Evolutionary conservation across 2,888 invertebrate genomes (phyloP), one percentile per base, ranked within the genome.

Genomic region (Dicyrtoma fusca): DNA sequence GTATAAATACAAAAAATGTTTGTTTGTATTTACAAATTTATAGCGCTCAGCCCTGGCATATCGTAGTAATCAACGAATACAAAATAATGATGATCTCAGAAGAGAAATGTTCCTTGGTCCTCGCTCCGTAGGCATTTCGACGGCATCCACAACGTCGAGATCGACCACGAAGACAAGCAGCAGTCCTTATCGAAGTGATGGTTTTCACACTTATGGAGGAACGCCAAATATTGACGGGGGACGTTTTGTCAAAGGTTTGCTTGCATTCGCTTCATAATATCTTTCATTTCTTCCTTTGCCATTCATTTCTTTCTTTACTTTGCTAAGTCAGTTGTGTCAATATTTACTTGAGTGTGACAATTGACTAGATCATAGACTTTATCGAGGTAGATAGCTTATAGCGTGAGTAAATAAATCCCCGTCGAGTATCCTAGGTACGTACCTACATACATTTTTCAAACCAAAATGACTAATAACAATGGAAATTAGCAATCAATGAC

Each of bases 121-220:
- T 92, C 93, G 78, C n/a, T 79, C 79, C 83, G 90, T 95, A 75
- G 97, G 96, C 44, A 95, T 97, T 80, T 95, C 96, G 13, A 94
- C 95, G 0, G 95, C 95, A 0, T 95, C 95, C 74, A 97, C 96
- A 0, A 97, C 97, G 0, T 95, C 95, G 0, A 87, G 95, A 76
- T 95, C 95, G 42, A 96, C 96, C 0, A 95, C 93, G 63, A 97
- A 96, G 84, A 96, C 96, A 14, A 92, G 94, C 81, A 94, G 95
- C 34, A 94, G 95, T 83, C 94, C 95, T 11, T 96, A 95, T 82
- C 90, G 92, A 89, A 79, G 78, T 69, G 78, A 79, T n/a, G 76
- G 76, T 5, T 77, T 77, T 55, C 71, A 74, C 47, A 75, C 78
- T 11, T 80, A 78, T 59, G 69, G 69, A n/a, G 69, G 69, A 25